phyloP scores from a whole-genome alignment of 92 coral and sea anemone species.

The Phenganax stokvisi region DNA sequence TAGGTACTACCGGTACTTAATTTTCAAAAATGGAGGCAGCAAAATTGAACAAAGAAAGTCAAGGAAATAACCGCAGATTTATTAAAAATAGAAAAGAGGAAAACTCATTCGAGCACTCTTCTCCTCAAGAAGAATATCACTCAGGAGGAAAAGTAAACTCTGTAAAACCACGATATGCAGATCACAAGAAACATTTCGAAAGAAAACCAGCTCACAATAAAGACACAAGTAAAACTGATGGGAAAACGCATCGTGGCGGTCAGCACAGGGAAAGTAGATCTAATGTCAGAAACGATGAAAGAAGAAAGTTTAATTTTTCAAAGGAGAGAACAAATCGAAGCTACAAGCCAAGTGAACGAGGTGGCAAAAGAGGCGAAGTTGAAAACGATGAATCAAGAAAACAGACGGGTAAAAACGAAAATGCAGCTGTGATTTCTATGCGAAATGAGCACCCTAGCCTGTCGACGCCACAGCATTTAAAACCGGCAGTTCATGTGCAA shows the following conservation, averaged over 20 bases:
- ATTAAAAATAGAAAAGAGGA: conserved; percentile 21
- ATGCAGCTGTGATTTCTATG: not conserved
- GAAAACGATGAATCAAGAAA: not conserved
- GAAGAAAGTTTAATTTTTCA: conserved; percentile 4
- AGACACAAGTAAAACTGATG: no score
- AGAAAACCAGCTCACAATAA: conserved; percentile 18
- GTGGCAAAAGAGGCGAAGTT: not conserved
- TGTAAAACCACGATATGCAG: conserved; percentile 13
- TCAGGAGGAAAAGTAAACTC: conserved; percentile 14
- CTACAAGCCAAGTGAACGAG: not conserved
- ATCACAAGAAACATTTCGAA: conserved; percentile 5
- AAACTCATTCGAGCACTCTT: not conserved
- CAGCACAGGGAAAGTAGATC: conserved; percentile 5
- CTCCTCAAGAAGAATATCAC: not conserved
- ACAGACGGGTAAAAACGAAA: not conserved
- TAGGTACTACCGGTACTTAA: not conserved
- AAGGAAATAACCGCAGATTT: conserved; percentile 17
- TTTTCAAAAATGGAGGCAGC: conserved; percentile 1
- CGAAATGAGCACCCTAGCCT: not conserved
- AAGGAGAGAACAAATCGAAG: conserved; percentile 11
- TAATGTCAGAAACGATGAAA: conserved; percentile 2
- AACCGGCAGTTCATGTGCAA: conserved; percentile 38
- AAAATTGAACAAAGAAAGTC: conserved; percentile 17
- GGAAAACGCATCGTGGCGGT: no score
- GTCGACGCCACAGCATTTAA: conserved; percentile 12